Conservation (phyloP, 1,140 invertebrate species). For the Drosophila nebulosa region DNA sequence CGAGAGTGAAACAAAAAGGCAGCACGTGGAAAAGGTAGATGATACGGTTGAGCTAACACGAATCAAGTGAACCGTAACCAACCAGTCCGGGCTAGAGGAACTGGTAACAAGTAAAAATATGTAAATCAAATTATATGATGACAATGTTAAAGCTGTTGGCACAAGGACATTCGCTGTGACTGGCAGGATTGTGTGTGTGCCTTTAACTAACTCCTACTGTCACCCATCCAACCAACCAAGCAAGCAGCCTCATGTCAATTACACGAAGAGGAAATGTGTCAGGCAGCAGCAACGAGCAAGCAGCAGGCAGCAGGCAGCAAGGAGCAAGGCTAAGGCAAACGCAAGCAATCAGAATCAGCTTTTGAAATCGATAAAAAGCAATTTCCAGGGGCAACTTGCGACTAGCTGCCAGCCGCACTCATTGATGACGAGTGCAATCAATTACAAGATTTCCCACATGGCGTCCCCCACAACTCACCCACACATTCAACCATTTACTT, state of each 20-base stretch:
- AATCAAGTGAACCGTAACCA: constrained; percentile 31
- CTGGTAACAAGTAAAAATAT: constrained; percentile 70
- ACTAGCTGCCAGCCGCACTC: constrained; percentile 13
- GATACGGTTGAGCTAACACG: constrained; percentile 3
- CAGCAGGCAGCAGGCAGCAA: no score
- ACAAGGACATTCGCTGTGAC: constrained; percentile 46
- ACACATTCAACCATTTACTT: constrained; percentile 68
- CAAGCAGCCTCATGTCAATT: constrained; percentile 56
- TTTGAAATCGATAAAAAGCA: constrained; percentile 74
- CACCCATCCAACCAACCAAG: not conserved
- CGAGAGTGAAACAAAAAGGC: not conserved
- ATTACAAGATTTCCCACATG: constrained; percentile 76
- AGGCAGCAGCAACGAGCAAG: constrained; percentile 27
- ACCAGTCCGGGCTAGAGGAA: constrained; percentile 14
- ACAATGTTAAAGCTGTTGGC: constrained; percentile 64
- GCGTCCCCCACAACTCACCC: not conserved
- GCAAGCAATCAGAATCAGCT: constrained; percentile 41
- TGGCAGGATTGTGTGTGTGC: constrained; percentile 28
- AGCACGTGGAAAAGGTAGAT: not conserved
- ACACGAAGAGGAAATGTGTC: constrained; percentile 59
- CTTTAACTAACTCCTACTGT: constrained; percentile 27
- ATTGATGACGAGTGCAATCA: constrained; percentile 69
- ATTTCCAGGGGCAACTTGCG: constrained; percentile 55
- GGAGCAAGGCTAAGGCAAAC: constrained; percentile 28
- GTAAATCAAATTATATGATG: constrained; percentile 78